Evolutionary conservation across 2,888 invertebrate genomes (phyloP).

Genomic region (Drosophila falleni): DNA sequence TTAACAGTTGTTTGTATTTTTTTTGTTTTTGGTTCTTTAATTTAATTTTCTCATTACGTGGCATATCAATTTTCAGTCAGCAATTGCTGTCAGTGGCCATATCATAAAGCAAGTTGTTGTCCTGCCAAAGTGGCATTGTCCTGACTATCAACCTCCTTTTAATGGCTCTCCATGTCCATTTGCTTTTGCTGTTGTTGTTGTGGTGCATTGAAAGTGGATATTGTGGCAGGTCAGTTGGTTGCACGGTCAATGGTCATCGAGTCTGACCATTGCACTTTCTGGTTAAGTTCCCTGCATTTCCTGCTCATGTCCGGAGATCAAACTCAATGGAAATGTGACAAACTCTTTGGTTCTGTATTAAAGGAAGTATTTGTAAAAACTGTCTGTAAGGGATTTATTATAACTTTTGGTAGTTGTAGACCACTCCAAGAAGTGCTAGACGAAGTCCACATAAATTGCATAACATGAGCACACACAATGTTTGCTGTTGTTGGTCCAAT

Average conservation of each 20-base stretch:
- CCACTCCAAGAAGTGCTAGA: background rate
- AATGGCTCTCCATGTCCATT: conserved; percentile 26
- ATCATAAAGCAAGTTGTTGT: conserved; percentile 53
- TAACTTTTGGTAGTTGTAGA: conserved; percentile 38
- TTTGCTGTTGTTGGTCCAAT: conserved; percentile 40
- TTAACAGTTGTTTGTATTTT: background rate
- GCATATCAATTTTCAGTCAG: conserved; percentile 29
- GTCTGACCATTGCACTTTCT: conserved; percentile 37
- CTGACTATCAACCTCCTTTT: conserved; percentile 4
- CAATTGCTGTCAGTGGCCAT: conserved; percentile 58
- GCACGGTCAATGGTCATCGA: conserved; percentile 30
- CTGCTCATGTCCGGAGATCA: conserved; percentile 49
- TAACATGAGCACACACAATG: conserved; percentile 38
- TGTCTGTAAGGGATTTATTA: conserved; percentile 67
- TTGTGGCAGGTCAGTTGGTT: conserved; percentile 41
- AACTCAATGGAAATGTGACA: conserved; percentile 56
- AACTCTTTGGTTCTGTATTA: conserved; percentile 55
- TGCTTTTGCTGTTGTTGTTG: conserved; percentile 35
- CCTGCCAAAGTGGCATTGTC: conserved; percentile 1
- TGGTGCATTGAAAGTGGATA: conserved; percentile 36
- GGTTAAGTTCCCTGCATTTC: conserved; percentile 46
- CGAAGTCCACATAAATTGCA: conserved; percentile 42
- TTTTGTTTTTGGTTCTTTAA: background rate
- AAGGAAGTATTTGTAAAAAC: conserved; percentile 60
- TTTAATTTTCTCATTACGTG: conserved; percentile 20